Evolutionary conservation across 2,797 vertebrate genomes (phyloP).

Genomic region (Heliangelus exortis): DNA sequence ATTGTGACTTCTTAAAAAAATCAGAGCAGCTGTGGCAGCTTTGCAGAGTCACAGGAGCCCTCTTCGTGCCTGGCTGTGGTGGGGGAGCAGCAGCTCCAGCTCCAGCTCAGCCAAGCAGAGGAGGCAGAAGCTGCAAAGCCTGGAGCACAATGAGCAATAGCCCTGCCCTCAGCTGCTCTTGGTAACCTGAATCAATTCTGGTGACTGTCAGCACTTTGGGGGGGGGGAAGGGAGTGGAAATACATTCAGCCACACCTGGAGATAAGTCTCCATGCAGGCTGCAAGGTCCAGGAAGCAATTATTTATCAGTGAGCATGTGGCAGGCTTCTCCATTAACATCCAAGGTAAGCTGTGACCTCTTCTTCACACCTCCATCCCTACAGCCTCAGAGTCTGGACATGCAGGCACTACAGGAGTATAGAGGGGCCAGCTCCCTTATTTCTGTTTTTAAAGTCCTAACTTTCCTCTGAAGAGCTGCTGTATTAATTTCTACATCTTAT

Average conservation of each 20-base stretch:
- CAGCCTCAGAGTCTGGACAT: background rate
- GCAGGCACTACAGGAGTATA: rapidly evolving
- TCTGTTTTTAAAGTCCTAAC: background rate
- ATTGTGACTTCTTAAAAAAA: constrained; percentile 21
- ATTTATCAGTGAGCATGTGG: rapidly evolving
- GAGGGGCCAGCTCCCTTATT: background rate
- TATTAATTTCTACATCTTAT: background rate
- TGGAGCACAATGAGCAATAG: background rate
- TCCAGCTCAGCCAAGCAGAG: background rate
- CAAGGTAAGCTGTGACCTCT: background rate
- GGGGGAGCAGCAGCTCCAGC: background rate
- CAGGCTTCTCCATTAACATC: background rate
- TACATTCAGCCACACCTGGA: background rate
- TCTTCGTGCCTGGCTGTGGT: background rate
- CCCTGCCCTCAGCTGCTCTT: background rate
- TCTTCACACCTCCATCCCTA: background rate
- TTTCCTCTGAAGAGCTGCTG: background rate
- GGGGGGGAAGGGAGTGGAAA: too few species aligned
- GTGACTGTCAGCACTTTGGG: background rate
- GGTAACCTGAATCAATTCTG: background rate
- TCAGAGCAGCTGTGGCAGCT: constrained; percentile 7
- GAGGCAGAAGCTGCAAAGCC: constrained; percentile 28
- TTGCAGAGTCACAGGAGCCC: background rate
- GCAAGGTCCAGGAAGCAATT: background rate
- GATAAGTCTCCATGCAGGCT: background rate